A percentile compares a stretch with the other conserved stretches of the same genome.
These are phyloP conservation scores for Nycticryphes semicollaris DNA, from an alignment of 2,113 vertebrate genomes.

Conservation along the genomic window DNA sequence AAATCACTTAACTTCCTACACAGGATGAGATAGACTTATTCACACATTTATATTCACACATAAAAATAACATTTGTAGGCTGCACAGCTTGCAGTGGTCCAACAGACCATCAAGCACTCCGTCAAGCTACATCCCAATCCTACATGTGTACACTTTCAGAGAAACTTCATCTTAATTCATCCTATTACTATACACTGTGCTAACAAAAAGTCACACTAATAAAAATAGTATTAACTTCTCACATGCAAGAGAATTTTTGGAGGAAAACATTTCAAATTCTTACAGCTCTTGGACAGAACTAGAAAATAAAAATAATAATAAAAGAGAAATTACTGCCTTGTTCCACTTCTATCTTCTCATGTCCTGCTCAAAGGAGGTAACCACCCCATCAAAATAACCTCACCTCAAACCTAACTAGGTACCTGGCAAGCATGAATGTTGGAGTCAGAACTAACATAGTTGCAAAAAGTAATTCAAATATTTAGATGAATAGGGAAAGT, in stretches of 20 bases:
- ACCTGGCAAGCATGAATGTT: background rate
- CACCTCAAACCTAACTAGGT: background rate
- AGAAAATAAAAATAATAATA: background rate
- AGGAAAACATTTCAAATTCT: background rate
- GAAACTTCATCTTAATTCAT: background rate
- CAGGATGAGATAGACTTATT: background rate
- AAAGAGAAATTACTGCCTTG: background rate
- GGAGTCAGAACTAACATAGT: background rate
- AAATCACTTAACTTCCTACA: background rate
- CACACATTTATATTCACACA: too few relatives aligned
- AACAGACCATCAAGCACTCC: background rate
- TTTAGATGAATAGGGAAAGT: conserved; percentile 35
- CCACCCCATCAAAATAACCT: background rate
- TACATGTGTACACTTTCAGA: background rate
- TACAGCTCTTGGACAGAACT: background rate
- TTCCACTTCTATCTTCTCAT: background rate
- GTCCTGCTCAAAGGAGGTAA: background rate
- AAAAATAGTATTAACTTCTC: background rate
- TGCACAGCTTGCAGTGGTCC: background rate
- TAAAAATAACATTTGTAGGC: background rate
- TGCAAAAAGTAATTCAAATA: conserved; percentile 23
- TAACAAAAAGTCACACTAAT: background rate
- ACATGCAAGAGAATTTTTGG: background rate
- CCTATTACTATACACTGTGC: background rate
- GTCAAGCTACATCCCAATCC: background rate